Evolutionary conservation across 2,888 invertebrate genomes (phyloP), one percentile per base, ranked within the genome.

Genomic region (Drosophila kanekoi): DNA sequence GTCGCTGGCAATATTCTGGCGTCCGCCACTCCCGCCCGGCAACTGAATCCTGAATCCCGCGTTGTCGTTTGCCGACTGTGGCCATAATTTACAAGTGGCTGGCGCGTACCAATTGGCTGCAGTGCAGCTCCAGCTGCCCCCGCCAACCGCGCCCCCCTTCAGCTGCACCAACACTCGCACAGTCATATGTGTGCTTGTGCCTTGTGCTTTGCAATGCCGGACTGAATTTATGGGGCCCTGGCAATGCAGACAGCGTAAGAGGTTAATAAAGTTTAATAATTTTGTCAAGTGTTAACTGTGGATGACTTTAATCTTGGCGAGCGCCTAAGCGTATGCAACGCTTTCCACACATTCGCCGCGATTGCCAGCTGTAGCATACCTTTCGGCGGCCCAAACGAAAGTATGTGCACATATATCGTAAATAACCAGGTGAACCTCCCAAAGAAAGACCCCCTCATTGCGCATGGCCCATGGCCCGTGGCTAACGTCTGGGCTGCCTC

Each of bases 191-290:
- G 66, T 67, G n/a, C n/a, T n/a, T n/a, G 72, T 68, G 70, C 70
- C 54, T 84, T 84, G 81, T 71, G 23, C 72, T 64, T 84, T 71
- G 70, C 67, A 59, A 54, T 62, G 65, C 11, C 28, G 18, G 49
- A 40, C 59, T 8, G 28, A 68, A 83, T 83, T 83, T 83, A 83
- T 83, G 73, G 73, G 62, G 40, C 47, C 32, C 60, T 52, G 54
- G 45, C 57, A 60, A 59, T 66, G 72, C 80, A 72, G 75, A 70
- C 87, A 72, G 43, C 65, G 70, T 69, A 67, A 70, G 60, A 77
- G 88, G 77, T 79, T 82, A 88, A 87, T 87, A 83, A 83, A 87
- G 79, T 79, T 79, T 73, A 72, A 88, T 87, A 83, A 83, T 85
- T 81, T 79, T 66, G 72, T 81, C 73, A 67, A 78, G 77, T 81